These are phyloP conservation scores for Zapornia atra DNA, from an alignment of 2,113 vertebrate genomes.

Conservation along the genomic window DNA sequence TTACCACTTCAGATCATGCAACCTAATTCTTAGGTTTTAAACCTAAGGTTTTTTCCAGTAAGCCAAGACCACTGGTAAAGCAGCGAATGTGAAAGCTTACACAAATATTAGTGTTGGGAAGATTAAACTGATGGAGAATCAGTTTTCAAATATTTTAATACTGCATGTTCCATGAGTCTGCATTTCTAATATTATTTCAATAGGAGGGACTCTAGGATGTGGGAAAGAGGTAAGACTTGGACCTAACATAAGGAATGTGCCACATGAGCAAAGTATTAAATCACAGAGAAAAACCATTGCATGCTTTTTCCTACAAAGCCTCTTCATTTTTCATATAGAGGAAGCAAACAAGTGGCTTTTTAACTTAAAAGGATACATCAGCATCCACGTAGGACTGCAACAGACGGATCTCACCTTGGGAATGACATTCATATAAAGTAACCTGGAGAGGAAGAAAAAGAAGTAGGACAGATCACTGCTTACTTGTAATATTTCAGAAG, in stretches of 20 bases:
- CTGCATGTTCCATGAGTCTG: neutral
- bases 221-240: neutral
- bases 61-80: neutral
- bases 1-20: neutral
- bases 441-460: slow-evolving; percentile 78
- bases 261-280: neutral
- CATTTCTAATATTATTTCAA: neutral
- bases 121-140: neutral
- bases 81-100: neutral
- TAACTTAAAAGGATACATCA: slow-evolving; percentile 90
- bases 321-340: neutral
- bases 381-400: slow-evolving; percentile 97
- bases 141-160: slow-evolving; percentile 11
- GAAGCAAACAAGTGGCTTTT: neutral
- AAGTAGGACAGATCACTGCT: neutral
- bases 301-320: neutral
- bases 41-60: neutral
- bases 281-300: neutral
- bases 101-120: neutral
- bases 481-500: neutral
- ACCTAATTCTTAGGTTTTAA: neutral
- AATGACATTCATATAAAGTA: slow-evolving; percentile 97
- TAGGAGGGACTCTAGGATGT: neutral
- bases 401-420: slow-evolving; percentile 93
- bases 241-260: neutral